phyloP scores from a whole-genome alignment of 2,113 vertebrate genomes.

The Upupa epops region DNA sequence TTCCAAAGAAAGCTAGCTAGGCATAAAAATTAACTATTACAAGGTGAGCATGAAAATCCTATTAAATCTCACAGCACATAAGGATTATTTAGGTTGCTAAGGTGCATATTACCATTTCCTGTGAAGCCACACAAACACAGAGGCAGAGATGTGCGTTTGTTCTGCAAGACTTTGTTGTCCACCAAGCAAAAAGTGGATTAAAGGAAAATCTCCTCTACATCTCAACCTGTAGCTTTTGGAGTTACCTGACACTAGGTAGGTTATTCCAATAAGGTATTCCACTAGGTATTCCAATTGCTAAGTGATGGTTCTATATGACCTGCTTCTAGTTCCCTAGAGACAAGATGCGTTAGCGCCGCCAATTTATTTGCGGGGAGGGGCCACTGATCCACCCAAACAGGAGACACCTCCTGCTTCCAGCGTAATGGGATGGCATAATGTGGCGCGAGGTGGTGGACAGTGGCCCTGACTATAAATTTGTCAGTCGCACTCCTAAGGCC shows the following conservation, averaged over 20 bases:
- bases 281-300: no score
- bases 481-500: no score
- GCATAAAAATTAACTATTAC: constrained; percentile 12
- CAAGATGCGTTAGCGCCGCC: no score
- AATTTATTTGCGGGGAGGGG: no score
- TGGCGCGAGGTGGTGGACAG: no score
- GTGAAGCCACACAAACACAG: not conserved
- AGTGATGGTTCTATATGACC: no score
- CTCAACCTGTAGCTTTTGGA: not conserved
- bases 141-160: not conserved
- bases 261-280: no score
- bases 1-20: constrained; percentile 20
- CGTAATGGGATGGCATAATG: no score
- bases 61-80: not conserved
- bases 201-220: not conserved
- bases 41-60: constrained; percentile 15
- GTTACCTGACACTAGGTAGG: not conserved
- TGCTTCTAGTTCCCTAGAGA: no score
- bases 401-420: no score
- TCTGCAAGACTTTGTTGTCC: not conserved
- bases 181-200: not conserved
- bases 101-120: not conserved
- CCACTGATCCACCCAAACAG: no score
- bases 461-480: no score
- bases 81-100: not conserved